A percentile compares a stretch with the other conserved stretches of the same genome.
phyloP scores from a whole-genome alignment of 2,113 vertebrate genomes.

The Spizaetus ornatus region DNA sequence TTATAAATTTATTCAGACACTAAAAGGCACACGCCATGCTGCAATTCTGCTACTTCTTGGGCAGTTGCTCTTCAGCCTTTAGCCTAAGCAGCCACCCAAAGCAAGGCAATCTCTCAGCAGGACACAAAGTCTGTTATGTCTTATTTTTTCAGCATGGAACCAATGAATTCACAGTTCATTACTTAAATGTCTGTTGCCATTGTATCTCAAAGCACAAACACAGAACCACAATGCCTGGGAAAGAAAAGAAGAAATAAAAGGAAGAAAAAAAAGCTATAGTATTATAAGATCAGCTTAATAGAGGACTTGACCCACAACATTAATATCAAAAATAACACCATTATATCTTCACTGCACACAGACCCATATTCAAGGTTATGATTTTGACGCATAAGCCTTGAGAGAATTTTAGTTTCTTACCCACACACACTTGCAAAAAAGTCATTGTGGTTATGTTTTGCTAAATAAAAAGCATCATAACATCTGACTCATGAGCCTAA shows the following conservation, averaged over 20 bases:
- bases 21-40: not conserved
- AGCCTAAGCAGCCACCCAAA: not conserved
- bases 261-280: not conserved
- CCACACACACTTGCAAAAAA: not conserved
- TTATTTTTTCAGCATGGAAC: not conserved
- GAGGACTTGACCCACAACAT: not conserved
- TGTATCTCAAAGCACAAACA: not conserved
- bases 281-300: not conserved
- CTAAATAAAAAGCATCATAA: not conserved
- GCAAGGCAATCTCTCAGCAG: not conserved
- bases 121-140: not conserved
- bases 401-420: not conserved
- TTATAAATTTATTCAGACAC: not conserved
- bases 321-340: not conserved
- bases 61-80: not conserved
- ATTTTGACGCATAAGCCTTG: not conserved
- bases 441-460: not conserved
- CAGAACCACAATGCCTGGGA: not conserved
- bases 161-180: not conserved
- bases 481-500: not conserved
- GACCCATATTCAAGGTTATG: not conserved
- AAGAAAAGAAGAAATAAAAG: not conserved
- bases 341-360: not conserved
- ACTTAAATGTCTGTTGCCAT: not conserved
- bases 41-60: not conserved